Base-by-base conservation (phyloP, 2,888 invertebrate genomes). In the Parnassius mnemosyne region DNA sequence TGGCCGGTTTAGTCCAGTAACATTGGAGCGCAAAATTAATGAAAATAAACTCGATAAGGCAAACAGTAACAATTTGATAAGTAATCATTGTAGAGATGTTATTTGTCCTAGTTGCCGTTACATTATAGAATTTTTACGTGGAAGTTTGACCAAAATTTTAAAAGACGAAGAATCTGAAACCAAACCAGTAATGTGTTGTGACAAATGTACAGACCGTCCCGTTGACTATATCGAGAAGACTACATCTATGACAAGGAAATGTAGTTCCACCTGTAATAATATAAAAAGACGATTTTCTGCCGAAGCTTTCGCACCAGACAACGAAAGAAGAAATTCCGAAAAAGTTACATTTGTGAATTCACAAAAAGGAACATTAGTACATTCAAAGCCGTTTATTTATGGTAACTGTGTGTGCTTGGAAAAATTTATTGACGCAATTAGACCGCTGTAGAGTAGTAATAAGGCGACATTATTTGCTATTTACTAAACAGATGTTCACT, bases 111-210 rank as follows among this genome's bases (percentile, higher is more conserved):
- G 77, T 11, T 86, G 85, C 64, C 76, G 72, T 44, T 64, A 80
- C 56, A 77, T 79, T 10, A 66, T 79, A 60, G 78, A 71, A 63
- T 59, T 82, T 16, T 64, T 84, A 53, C 71, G 74, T 41, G 69
- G 71, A 11, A 72, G 70, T 46, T 56, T 68, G 1, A 64, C 72
- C 1, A 82, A 69, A 68, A 60, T 82, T 53, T 68, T 81, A 16
- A 87, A 87, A 77, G 88, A 88, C 57, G 81, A 80, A 64, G 81
- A 80, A 62, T 71, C 74, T 0, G 84, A 80, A 74, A 81, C 79
- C 0, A 72, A 67, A 12, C 49, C 67, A 43, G 72, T 75, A 61
- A 71, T 74, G 46, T 66, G 59, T 41, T 67, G 66, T 10, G 80
- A 87, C 63, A 84, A 84, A 69, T 73, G 74, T 1, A 78, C 76